Conservation (phyloP, 1,140 invertebrate species). For the Drosophila ananassae region DNA sequence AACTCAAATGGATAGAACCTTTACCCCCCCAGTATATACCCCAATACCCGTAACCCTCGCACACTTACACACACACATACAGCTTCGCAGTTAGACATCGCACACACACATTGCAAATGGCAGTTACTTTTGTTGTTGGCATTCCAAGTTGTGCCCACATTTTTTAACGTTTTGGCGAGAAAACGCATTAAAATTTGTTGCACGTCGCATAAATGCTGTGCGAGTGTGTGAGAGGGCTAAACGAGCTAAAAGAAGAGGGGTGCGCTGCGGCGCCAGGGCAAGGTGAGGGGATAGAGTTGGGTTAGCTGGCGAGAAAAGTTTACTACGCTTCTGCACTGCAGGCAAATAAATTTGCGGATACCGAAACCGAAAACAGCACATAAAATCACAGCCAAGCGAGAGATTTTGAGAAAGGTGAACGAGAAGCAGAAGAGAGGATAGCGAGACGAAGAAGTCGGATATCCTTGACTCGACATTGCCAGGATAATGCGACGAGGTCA, state of each 20-base stretch:
- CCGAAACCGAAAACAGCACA: conserved; percentile 78
- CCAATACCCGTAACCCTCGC: neutral
- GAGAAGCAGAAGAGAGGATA: conserved; percentile 4
- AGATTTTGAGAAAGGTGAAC: conserved; percentile 59
- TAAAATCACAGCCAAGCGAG: conserved; percentile 75
- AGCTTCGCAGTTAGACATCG: conserved; percentile 9
- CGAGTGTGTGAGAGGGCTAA: conserved; percentile 39
- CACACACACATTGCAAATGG: conserved; percentile 59
- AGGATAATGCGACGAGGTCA: conserved; percentile 18
- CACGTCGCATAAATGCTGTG: conserved; percentile 79
- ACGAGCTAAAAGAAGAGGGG: conserved; percentile 31
- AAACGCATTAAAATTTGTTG: conserved; percentile 82
- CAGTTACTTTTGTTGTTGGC: conserved; percentile 68
- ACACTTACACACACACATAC: too few species aligned
- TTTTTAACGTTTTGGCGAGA: conserved; percentile 81
- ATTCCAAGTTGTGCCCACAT: conserved; percentile 81
- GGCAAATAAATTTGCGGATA: conserved; percentile 80
- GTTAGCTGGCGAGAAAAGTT: conserved; percentile 62
- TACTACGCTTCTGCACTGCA: conserved; percentile 72
- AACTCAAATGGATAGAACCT: conserved; percentile 38
- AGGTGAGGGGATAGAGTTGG: conserved; percentile 18
- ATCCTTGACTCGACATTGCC: conserved; percentile 57
- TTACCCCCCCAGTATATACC: conserved; percentile 8
- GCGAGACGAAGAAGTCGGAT: conserved; percentile 3
- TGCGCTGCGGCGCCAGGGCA: neutral